A percentile compares a stretch with the other conserved stretches of the same genome.
Conservation (phyloP, 2,797 vertebrate species). For the Spinibarbus caldwelli region DNA sequence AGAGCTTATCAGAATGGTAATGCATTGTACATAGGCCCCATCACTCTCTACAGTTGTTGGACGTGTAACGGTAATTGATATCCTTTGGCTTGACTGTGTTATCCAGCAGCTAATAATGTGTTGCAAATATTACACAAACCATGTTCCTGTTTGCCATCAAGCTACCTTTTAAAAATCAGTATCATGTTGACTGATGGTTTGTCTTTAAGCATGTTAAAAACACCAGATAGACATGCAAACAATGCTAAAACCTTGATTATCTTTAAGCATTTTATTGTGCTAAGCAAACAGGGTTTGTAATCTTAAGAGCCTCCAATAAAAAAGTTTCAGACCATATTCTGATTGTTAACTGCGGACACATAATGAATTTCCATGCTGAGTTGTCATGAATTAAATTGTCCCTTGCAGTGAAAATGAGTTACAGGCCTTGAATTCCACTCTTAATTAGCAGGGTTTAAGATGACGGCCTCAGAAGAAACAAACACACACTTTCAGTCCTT, state of each 20-base stretch:
- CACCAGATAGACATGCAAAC: not conserved
- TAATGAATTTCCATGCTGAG: not conserved
- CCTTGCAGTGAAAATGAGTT: not conserved
- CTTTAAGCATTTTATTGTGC: not conserved
- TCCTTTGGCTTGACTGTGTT: not conserved
- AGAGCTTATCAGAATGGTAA: not conserved
- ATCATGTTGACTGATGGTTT: not conserved
- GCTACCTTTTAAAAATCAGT: not conserved
- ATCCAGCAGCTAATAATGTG: not conserved
- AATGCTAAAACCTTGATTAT: not conserved
- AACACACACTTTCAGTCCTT: not conserved
- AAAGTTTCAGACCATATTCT: not conserved
- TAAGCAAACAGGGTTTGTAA: not conserved
- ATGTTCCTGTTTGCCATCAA: not conserved
- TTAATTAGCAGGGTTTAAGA: not conserved
- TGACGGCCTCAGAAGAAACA: not conserved
- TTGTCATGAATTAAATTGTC: slow-evolving; percentile 5
- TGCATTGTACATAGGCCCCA: not conserved
- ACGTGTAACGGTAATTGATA: not conserved
- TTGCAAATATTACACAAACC: not conserved
- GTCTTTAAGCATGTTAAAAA: not conserved
- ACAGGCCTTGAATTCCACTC: not conserved
- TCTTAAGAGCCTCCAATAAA: not conserved
- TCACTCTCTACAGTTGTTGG: not conserved
- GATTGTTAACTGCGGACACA: not conserved